Base-by-base conservation (phyloP, 1,140 invertebrate genomes). In the Aplysia californica region DNA sequence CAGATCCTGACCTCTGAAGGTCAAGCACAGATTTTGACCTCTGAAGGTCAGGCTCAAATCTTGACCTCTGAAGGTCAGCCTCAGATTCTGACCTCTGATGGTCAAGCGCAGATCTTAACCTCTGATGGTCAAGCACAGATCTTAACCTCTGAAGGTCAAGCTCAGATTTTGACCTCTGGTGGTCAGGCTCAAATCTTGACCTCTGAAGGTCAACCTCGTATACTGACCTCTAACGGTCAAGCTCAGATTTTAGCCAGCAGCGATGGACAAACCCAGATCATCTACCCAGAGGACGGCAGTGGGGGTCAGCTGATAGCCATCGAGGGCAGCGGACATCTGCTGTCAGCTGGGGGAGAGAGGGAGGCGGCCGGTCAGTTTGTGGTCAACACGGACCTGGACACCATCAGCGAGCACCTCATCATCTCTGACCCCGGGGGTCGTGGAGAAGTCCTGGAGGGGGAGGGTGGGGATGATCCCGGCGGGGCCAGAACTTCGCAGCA, bases 101-200 rank as follows among this genome's bases (percentile, higher is more conserved):
- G 66, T 1, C 36, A 33, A 56, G 29, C 55, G 15, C 15, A 71
- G 50, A 2, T 29, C 33, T 44, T n/a, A n/a, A n/a, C n/a, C n/a
- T n/a, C n/a, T n/a, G n/a, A n/a, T n/a, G n/a, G n/a, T n/a, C n/a
- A n/a, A n/a, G n/a, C n/a, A n/a, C n/a, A n/a, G n/a, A n/a, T n/a
- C n/a, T n/a, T n/a, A n/a, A n/a, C n/a, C n/a, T n/a, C n/a, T n/a
- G n/a, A n/a, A n/a, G n/a, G n/a, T n/a, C n/a, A n/a, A n/a, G n/a
- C n/a, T 61, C 58, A 73, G 56, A 73, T 73, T 31, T 61, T 59
- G 2, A 59, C 70, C 38, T 21, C 2, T 59, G 68, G 44, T 23
- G 68, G 29, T 56, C 33, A 70, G 6, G 29, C 35, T 23, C 68
- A 70, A 55, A 26, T 70, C 2, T 4, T 70, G 68, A 44, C 50